A percentile compares a stretch with the other conserved stretches of the same genome.
Conservation (phyloP, 2,113 vertebrate species). For the Catagonus wagneri region DNA sequence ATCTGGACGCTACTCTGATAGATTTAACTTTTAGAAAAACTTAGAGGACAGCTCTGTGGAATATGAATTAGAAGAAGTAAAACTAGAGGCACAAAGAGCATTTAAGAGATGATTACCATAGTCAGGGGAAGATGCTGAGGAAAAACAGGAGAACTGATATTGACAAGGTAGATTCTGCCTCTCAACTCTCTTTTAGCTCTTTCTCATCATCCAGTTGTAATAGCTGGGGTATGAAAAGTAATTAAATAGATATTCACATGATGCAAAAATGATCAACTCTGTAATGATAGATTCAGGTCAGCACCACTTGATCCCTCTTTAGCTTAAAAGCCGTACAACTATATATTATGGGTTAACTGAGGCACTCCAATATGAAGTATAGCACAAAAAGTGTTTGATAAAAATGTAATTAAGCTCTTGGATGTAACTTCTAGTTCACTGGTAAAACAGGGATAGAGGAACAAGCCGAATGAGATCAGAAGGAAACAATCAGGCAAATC, state of each 20-base stretch:
- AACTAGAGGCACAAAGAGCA: not conserved
- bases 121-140: not conserved
- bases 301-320: not conserved
- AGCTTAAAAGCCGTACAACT: not conserved
- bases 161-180: not conserved
- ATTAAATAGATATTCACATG: not conserved
- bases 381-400: not conserved
- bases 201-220: not conserved
- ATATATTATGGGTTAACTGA: not conserved
- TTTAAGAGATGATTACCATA: not conserved
- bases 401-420: not conserved
- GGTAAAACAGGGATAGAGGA: not conserved
- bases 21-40: constrained; percentile 28
- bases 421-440: not conserved
- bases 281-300: not conserved
- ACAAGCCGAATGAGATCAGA: not conserved
- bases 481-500: not conserved
- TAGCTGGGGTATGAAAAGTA: not conserved
- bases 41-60: not conserved
- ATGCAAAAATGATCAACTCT: not conserved
- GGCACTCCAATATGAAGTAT: not conserved
- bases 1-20: not conserved
- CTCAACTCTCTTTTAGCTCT: not conserved
- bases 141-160: not conserved
- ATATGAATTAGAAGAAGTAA: not conserved